A percentile compares a stretch with the other conserved stretches of the same genome.
Conservation (phyloP, 2,888 invertebrate genomes). For the Conomelus anceps region DNA sequence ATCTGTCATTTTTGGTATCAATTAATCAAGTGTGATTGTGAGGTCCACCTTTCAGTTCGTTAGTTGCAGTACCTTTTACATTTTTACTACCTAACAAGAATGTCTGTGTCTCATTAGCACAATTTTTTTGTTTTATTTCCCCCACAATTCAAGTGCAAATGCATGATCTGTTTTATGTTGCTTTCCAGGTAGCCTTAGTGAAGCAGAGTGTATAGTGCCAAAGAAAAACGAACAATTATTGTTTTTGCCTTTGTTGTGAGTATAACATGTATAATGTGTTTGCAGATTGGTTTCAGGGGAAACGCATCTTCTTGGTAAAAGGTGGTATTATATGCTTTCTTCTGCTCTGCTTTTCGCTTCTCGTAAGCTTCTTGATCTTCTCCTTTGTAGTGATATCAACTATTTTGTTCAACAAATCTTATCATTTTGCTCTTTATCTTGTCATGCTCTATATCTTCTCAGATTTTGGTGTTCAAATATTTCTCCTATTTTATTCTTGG, state of each 20-base stretch:
- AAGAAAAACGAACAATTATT: background rate
- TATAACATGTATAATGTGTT: background rate
- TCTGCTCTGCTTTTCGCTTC: background rate
- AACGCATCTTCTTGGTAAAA: background rate
- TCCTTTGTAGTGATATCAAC: background rate
- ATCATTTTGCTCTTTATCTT: background rate
- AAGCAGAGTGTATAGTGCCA: background rate
- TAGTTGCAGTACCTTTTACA: too few species aligned
- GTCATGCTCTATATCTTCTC: background rate
- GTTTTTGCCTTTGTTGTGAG: conserved; percentile 1
- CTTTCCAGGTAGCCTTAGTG: conserved; percentile 7
- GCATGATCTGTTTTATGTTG: background rate
- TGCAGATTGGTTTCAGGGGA: conserved; percentile 7
- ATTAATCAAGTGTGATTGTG: too few species aligned
- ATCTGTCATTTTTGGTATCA: too few species aligned
- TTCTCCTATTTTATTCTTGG: background rate
- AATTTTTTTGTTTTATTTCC: background rate
- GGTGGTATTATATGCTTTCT: background rate
- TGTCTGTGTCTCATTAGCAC: too few species aligned
- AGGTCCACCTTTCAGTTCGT: too few species aligned
- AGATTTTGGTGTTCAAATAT: background rate
- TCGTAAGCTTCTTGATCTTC: background rate
- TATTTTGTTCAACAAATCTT: background rate
- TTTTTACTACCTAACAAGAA: too few species aligned
- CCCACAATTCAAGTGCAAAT: background rate